These are phyloP conservation scores for Aphelocoma coerulescens DNA, from an alignment of 2,113 vertebrate species.

Conservation along the genomic window DNA sequence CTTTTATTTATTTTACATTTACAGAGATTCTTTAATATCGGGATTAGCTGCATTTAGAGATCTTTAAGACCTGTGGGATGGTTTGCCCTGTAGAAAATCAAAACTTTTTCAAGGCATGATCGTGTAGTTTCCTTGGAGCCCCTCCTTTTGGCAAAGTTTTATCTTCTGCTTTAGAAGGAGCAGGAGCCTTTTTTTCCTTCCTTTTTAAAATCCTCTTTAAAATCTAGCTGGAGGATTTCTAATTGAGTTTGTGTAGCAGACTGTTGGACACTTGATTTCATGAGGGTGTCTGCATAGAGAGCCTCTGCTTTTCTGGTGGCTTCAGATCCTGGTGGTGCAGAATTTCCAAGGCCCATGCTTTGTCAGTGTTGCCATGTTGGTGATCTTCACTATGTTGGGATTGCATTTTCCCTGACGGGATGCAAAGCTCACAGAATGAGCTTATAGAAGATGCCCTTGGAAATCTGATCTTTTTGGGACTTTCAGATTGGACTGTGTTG, in stretches of 20 bases:
- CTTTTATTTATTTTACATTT: neutral
- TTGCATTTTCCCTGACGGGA: neutral
- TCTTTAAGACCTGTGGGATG: neutral
- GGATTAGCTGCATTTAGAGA: neutral
- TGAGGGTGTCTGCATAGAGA: neutral
- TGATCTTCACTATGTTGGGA: neutral
- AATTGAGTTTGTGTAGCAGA: neutral
- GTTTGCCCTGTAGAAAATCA: neutral
- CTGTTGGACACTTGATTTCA: neutral
- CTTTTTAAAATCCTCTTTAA: neutral
- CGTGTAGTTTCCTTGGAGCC: neutral
- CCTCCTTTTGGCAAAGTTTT: neutral
- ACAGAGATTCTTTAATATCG: neutral
- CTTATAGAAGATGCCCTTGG: neutral
- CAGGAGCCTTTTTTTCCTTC: neutral
- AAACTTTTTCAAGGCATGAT: neutral
- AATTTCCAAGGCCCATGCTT: neutral
- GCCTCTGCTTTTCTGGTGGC: neutral
- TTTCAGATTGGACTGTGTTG: accelerated
- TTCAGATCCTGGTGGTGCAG: neutral
- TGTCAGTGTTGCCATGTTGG: accelerated
- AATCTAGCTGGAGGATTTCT: neutral
- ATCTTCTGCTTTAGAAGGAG: neutral
- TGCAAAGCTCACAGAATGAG: neutral
- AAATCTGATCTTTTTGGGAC: neutral